A percentile compares a stretch with the other conserved stretches of the same genome.
phyloP scores from a whole-genome alignment of 2,888 invertebrate genomes.

The Drosophila kuntzei region DNA sequence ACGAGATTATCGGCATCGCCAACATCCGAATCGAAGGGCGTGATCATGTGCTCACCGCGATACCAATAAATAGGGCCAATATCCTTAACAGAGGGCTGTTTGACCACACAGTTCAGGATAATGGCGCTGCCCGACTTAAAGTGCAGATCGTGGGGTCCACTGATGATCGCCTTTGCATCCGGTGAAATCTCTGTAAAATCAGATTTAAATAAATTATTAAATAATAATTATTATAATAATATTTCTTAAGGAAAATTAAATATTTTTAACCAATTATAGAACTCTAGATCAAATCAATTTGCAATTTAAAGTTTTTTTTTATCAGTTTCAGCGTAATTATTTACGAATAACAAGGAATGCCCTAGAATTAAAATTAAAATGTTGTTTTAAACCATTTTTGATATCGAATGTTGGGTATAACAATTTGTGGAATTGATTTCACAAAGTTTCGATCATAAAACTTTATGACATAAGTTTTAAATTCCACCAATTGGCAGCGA shows the following conservation, averaged over 20 bases:
- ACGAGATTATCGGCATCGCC: constrained; percentile 64
- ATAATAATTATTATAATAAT: not conserved
- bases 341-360: not conserved
- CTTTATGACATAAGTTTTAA: constrained; percentile 56
- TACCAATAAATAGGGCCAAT: constrained; percentile 91
- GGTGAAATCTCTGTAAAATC: constrained; percentile 83
- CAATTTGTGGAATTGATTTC: constrained; percentile 44
- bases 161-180: constrained; percentile 90
- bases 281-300: too few species aligned
- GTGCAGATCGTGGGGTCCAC: constrained; percentile 89
- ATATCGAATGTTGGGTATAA: not conserved
- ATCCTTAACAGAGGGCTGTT: constrained; percentile 89
- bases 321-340: too few species aligned
- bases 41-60: constrained; percentile 86
- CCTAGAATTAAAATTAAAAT: not conserved
- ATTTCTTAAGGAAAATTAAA: not conserved
- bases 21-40: constrained; percentile 78
- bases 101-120: constrained; percentile 89
- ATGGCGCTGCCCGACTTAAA: constrained; percentile 91
- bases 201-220: not conserved
- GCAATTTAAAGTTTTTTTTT: too few species aligned
- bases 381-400: not conserved
- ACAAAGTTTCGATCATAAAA: constrained; percentile 54
- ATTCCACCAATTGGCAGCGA: constrained; percentile 46
- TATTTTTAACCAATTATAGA: too few species aligned